Evolutionary conservation across 1,140 invertebrate genomes (phyloP), one percentile per base, ranked within the genome.

Genomic region (Semibalanus balanoides): DNA sequence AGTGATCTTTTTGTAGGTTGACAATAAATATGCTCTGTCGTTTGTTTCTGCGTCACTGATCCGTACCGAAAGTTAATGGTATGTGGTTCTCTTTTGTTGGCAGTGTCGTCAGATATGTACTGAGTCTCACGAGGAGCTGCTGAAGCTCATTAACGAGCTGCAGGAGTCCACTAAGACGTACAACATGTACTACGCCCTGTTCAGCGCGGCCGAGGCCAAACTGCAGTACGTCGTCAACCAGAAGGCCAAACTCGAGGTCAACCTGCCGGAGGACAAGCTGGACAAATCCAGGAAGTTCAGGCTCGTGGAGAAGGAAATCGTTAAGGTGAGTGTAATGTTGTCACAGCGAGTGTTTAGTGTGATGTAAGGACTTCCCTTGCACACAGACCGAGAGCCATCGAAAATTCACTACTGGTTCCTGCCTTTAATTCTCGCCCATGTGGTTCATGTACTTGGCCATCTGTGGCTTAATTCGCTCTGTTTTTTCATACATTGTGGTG

Each of bases 101-200:
- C 84, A 96, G 92, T 97, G 94, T 83, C 90, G 93, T 74, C 93
- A 96, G 83, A 93, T 97, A 78, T 94, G 93, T 30, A 89, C 90
- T 76, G 92, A 95, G 83, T 93, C 92, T 28, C 95, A 98, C 84
- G 95, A 96, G 84, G 95, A 98, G 83, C 91, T 98, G 78, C 85
- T 95, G 77, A 90, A 94, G 79, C 93, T 96, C 35, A 85, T 97
- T 31, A 93, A 94, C 81, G 95, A 98, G 85, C 87, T 98, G 31
- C 93, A 96, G 80, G 94, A 91, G 76, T 93, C 93, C 70, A 95
- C 96, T 90, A 97, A 97, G 85, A 88, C 88, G 0, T 89, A 89
- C 81, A 85, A 87, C 80, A 91, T 92, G 30, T 96, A 95, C 85
- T 93, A 95, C 80, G 87, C 87, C 9, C 93, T 96, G 82, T 91